Conservation (phyloP, 2,797 vertebrate genomes). For the Monodelphis domestica region DNA sequence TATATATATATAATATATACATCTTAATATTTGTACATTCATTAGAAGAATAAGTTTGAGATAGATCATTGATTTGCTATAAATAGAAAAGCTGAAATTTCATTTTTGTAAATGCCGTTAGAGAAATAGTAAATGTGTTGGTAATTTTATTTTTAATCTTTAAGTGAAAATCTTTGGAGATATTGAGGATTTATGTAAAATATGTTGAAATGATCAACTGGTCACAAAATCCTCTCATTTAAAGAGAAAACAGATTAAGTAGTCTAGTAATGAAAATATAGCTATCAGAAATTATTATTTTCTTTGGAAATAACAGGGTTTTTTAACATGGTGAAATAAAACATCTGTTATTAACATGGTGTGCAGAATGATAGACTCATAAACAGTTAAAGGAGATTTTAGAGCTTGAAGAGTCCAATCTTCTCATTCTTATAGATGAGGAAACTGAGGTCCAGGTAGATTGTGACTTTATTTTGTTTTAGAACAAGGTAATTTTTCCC, state of each 20-base stretch:
- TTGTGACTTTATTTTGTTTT: background rate
- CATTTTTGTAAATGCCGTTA: slow-evolving; percentile 18
- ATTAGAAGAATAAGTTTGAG: slow-evolving; percentile 9
- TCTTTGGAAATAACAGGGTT: slow-evolving; percentile 20
- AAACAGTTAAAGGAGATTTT: background rate
- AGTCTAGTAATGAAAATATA: slow-evolving; percentile 8
- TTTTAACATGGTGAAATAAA: slow-evolving; percentile 36
- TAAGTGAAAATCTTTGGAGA: background rate
- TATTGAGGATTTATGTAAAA: background rate
- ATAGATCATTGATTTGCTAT: background rate
- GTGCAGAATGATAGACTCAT: background rate
- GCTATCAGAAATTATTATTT: background rate
- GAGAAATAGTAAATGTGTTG: background rate
- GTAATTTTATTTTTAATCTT: slow-evolving; percentile 19
- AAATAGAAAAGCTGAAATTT: slow-evolving; percentile 12
- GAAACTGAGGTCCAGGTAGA: background rate
- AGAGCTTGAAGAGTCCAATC: background rate
- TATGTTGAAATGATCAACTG: background rate
- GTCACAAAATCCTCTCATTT: background rate
- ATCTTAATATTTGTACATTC: slow-evolving; percentile 34
- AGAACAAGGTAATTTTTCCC: slow-evolving; percentile 13
- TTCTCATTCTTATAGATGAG: background rate
- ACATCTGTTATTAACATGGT: slow-evolving; percentile 7
- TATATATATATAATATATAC: background rate
- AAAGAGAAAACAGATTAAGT: background rate